Evolutionary conservation across 2,797 vertebrate species (phyloP), one percentile per base, ranked within the genome.

Genomic region (Megalops cyprinoides): DNA sequence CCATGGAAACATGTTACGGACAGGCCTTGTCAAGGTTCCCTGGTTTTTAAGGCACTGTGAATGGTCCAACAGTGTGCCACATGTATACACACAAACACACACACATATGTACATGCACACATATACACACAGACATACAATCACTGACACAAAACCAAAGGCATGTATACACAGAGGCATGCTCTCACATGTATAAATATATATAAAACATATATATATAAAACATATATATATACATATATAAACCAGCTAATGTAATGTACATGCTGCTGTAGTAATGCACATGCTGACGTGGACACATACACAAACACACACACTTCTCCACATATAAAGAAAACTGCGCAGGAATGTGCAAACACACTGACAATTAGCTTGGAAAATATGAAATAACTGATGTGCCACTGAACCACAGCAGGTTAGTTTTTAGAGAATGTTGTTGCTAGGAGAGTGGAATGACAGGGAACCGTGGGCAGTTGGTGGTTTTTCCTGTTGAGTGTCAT

Each of bases 1-100:
- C 79, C 79, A 80, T 80, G 79, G 79, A 80, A 80, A 80, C 79
- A 60, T 51, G 51, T 74, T 55, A 73, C 48, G 79, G 67, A 74
- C 78, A 56, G 69, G 53, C 71, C 79, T 80, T 34, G 37, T 80
- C 79, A 80, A 80, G 79, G 79, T 48, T 80, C 69, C 71, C 51
- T 51, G 1, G 79, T 80, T 80, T 53, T 23, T 58, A 69, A 74
- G 79, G 44, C 53, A 69, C 53, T 56, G 53, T 37, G 34, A 49
- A 46, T 48, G 44, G 65, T 37, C 49, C 78, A 23, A 39, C 49
- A 51, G 62, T 53, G 37, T 31, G 25, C 12, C 39, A 23, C 69
- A 80, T 9, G 51, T 46, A 48, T 74, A 46, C n/a, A 9, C 74
- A 20, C 46, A 51, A n/a, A 2, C 58, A 28, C 81, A 74, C 69